These are phyloP conservation scores for Caenorhabditis brenneri DNA, from an alignment of 1,140 invertebrate species.

Conservation along the genomic window DNA sequence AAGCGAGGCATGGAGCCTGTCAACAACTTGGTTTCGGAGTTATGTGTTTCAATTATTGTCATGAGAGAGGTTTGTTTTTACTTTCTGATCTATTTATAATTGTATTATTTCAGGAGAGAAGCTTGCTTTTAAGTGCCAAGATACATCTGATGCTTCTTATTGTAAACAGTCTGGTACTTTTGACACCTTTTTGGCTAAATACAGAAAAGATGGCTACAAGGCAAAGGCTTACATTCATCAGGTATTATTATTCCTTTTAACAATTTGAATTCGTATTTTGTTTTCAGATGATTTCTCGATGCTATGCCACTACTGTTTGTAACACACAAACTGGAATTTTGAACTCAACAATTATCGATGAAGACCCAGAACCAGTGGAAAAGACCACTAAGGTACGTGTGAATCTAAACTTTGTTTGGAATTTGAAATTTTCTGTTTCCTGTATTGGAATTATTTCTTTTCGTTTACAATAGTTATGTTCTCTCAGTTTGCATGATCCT, in stretches of 20 bases:
- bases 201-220: conserved; percentile 66
- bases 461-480: neutral
- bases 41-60: conserved; percentile 71
- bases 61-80: conserved; percentile 60
- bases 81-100: neutral
- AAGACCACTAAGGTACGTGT: conserved; percentile 46
- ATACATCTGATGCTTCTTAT: conserved; percentile 65
- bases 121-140: conserved; percentile 65
- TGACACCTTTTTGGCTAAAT: conserved; percentile 60
- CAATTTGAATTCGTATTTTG: neutral
- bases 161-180: conserved; percentile 60
- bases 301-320: conserved; percentile 68
- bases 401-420: too few species aligned
- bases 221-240: conserved; percentile 70
- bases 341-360: conserved; percentile 60
- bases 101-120: conserved; percentile 64
- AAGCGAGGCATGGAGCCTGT: conserved; percentile 67
- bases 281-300: conserved; percentile 66
- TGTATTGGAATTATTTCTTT: neutral
- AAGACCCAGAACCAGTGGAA: conserved; percentile 26
- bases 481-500: neutral
- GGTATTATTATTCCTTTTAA: conserved; percentile 41
- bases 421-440: too few species aligned
- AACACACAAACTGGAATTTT: conserved; percentile 61
- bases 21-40: conserved; percentile 67